A percentile compares a stretch with the other conserved stretches of the same genome.
Evolutionary conservation across 2,113 vertebrate species (phyloP).

Genomic region (Laterallus jamaicensis): DNA sequence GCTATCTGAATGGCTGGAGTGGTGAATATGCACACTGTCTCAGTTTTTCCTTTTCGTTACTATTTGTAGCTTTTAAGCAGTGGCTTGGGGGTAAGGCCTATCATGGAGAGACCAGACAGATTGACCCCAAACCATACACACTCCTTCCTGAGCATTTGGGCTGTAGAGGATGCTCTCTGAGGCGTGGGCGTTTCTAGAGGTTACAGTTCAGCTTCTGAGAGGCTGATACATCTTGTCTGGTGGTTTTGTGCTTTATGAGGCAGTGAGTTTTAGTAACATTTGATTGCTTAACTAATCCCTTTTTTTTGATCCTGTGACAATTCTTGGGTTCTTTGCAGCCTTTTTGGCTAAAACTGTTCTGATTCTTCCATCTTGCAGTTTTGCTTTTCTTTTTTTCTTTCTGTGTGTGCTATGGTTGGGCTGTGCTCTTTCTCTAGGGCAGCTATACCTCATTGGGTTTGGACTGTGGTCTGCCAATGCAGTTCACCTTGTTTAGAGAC

Average conservation of each 20-base stretch:
- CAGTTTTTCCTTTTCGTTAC: neutral
- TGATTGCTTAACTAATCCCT: neutral
- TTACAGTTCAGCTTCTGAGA: neutral
- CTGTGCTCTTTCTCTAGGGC: neutral
- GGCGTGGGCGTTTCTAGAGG: neutral
- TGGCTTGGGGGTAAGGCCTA: neutral
- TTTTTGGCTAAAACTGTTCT: neutral
- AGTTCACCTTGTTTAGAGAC: neutral
- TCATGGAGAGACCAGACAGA: neutral
- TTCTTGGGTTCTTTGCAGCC: neutral
- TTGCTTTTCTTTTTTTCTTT: too few relatives aligned
- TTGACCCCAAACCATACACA: neutral
- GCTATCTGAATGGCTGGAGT: neutral
- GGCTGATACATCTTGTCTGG: neutral
- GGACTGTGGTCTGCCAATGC: neutral
- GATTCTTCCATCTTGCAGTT: neutral
- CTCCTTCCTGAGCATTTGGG: neutral
- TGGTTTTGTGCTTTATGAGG: neutral
- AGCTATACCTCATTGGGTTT: neutral
- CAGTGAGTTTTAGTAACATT: neutral
- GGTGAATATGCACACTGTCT: neutral
- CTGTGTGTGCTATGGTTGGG: neutral
- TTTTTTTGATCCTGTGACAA: neutral
- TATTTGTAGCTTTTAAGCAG: neutral
- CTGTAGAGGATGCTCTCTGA: neutral